Base-by-base conservation (phyloP, 2,888 invertebrate species). In the Rhamphomyia laevipes region DNA sequence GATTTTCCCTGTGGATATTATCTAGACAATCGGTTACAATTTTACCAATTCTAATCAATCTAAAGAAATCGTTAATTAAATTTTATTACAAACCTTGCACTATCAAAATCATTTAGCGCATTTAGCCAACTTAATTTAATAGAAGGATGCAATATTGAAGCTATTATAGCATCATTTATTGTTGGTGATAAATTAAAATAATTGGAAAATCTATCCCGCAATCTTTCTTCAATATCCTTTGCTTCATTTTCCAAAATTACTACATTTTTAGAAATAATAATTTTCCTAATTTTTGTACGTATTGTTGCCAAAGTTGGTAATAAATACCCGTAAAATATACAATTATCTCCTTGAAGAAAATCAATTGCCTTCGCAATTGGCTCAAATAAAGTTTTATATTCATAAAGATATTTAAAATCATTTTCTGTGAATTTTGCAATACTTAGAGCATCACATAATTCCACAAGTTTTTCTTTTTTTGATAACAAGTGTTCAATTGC, bases 231-330 rank as follows among this genome's bases (percentile, higher is more conserved):
- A 54, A n/a, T n/a, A n/a, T n/a, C n/a, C n/a, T n/a, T n/a, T n/a
- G n/a, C n/a, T n/a, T n/a, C n/a, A n/a, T n/a, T 33, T 30, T 50
- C 40, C 18, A 43, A 12, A 2, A 35, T 48, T 2, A 41, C 15
- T 6, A 40, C n/a, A 2, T 45, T 31, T 23, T 16, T 18, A 21
- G 37, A 31, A 27, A 44, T 38, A 17, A 46, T 12, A 35, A 49
- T 48, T 50, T 47, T 51, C 15, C 37, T 45, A 27, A 47, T 46
- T 42, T 48, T 50, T 18, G 37, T 43, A 41, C 45, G 47, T 38
- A 53, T 52, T 37, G 55, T 54, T 1, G 50, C 50, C 9, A 55
- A 42, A 5, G 51, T 48, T 13, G 55, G 51, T 33, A 55, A 37
- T 33, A 55, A 40, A 49, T 50, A 53, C 12, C 53, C 55, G 40